phyloP scores from a whole-genome alignment of 2,888 invertebrate genomes.

The Erpobdella octoculata region DNA sequence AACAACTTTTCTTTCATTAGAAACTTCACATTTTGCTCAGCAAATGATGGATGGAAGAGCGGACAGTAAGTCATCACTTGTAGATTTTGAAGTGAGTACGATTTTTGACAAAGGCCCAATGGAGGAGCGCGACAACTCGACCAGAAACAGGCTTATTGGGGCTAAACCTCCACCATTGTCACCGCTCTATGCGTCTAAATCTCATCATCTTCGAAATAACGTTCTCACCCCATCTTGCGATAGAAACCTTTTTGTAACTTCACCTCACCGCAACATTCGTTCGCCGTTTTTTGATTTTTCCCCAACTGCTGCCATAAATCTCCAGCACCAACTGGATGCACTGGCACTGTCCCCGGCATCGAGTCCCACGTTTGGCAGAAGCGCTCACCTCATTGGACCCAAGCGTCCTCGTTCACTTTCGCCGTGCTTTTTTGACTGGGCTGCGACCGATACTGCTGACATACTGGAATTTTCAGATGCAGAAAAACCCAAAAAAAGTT shows the following conservation, averaged over 20 bases:
- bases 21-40: too few relatives aligned
- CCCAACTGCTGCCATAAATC: constrained; percentile 21
- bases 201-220: constrained; percentile 23
- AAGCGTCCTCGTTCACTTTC: not conserved
- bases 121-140: constrained; percentile 11
- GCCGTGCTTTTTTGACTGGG: not conserved
- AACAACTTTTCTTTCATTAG: not conserved
- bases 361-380: not conserved
- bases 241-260: not conserved
- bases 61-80: not conserved
- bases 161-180: not conserved
- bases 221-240: not conserved
- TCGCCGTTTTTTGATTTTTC: not conserved
- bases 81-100: not conserved
- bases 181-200: constrained; percentile 17
- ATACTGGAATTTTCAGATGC: not conserved
- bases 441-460: not conserved
- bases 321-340: constrained; percentile 40
- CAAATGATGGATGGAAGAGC: not conserved
- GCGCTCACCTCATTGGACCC: not conserved
- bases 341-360: constrained; percentile 43
- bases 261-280: not conserved
- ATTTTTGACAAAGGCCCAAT: not conserved
- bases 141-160: constrained; percentile 13
- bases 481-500: too few relatives aligned